These are phyloP conservation scores for Triplophysa siluroides DNA, from an alignment of 2,113 vertebrate species.

Conservation along the genomic window DNA sequence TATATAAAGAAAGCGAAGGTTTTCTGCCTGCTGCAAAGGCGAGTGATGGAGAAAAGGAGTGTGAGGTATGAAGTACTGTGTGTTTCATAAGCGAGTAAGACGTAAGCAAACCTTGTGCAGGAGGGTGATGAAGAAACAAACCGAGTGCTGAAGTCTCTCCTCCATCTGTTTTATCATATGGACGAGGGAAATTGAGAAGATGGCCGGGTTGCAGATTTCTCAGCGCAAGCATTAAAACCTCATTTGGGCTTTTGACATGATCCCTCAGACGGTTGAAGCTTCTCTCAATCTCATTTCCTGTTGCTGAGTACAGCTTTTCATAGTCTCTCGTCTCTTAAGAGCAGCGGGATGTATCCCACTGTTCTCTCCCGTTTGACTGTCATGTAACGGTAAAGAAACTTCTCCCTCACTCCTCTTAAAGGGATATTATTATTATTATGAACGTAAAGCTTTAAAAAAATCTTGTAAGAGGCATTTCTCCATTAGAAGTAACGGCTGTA, in stretches of 20 bases:
- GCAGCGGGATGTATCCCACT: not conserved
- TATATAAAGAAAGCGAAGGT: too few relatives aligned
- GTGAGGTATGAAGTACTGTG: not conserved
- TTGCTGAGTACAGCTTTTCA: constrained; percentile 26
- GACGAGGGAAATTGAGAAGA: constrained; percentile 28
- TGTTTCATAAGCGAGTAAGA: constrained; percentile 7
- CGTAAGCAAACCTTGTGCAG: constrained; percentile 21
- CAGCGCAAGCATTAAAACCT: constrained; percentile 35
- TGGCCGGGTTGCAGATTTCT: constrained; percentile 35
- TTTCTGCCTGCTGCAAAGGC: not conserved
- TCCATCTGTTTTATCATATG: constrained; percentile 59
- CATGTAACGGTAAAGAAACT: constrained; percentile 2
- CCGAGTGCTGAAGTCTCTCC: constrained; percentile 27
- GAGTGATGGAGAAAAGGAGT: not conserved
- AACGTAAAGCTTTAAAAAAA: too few relatives aligned
- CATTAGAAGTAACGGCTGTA: not conserved
- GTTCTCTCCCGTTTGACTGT: not conserved
- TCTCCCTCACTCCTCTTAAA: not conserved
- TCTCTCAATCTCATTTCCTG: constrained; percentile 19
- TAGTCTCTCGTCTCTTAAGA: not conserved
- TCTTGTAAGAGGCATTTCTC: not conserved
- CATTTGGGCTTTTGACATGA: constrained; percentile 29
- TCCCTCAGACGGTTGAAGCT: constrained; percentile 25
- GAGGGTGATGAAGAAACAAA: not conserved
- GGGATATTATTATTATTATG: too few relatives aligned